Conservation (phyloP, 2,113 vertebrate species). For the Bostrychus sinensis region DNA sequence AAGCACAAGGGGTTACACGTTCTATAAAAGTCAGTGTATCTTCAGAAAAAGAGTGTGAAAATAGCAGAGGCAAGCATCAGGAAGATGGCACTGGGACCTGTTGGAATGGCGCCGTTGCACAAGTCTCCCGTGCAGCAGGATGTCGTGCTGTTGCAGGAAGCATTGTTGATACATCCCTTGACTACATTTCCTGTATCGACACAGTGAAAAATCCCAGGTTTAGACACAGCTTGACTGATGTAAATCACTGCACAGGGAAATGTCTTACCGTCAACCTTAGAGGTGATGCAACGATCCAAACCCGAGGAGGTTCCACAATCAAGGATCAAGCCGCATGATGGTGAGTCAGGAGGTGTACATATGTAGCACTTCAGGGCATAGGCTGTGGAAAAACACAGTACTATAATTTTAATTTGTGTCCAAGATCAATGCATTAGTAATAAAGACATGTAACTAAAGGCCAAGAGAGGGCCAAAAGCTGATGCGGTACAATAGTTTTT, state of each 20-base stretch:
- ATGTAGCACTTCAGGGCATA: conserved; percentile 15
- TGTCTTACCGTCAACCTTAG: background rate
- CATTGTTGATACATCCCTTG: background rate
- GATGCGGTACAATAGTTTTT: too few species aligned
- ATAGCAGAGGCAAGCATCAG: conserved; percentile 37
- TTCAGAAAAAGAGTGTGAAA: conserved; percentile 39
- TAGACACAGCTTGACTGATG: background rate
- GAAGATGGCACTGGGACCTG: conserved; percentile 27
- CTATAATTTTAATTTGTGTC: too few species aligned
- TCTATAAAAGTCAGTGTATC: background rate
- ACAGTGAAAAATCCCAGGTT: background rate
- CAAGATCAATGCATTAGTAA: too few species aligned
- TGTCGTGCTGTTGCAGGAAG: accelerated
- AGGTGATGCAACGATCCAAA: background rate
- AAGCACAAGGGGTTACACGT: too few species aligned
- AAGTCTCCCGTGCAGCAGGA: conserved; percentile 38
- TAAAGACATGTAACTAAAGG: too few species aligned
- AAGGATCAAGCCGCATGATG: background rate
- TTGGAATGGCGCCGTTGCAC: conserved; percentile 37
- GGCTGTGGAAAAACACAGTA: too few species aligned
- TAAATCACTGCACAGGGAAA: background rate
- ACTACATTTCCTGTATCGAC: background rate
- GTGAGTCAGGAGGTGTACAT: accelerated
- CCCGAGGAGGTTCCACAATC: background rate
- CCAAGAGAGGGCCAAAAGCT: too few species aligned